Percentiles rank a stretch among this genome's conserved stretches.
These are phyloP conservation scores for Cottoperca gobio DNA, from an alignment of 2,797 vertebrate genomes.

Conservation along the genomic window DNA sequence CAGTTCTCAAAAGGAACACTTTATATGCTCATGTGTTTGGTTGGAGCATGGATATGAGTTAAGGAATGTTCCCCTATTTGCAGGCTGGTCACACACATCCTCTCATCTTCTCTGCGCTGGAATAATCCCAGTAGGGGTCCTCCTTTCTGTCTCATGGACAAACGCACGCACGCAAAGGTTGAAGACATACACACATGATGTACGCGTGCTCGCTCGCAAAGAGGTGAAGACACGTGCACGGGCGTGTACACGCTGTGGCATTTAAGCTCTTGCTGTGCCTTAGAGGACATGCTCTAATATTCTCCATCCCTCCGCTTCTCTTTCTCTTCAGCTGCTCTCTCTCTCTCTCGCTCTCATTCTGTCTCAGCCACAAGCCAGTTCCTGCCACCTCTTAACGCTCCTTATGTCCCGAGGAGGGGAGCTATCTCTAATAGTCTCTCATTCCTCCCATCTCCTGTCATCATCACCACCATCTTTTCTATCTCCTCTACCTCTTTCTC, in stretches of 20 bases:
- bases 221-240: conserved; percentile 2
- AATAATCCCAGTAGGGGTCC: conserved; percentile 69
- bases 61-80: conserved; percentile 64
- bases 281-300: conserved; percentile 79
- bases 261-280: conserved; percentile 76
- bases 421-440: conserved; percentile 63
- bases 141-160: conserved; percentile 48
- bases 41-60: conserved; percentile 40
- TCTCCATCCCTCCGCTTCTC: conserved; percentile 58
- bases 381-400: conserved; percentile 67
- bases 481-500: conserved; percentile 26
- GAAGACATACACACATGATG: not conserved
- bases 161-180: conserved; percentile 27
- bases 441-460: conserved; percentile 67
- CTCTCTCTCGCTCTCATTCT: conserved; percentile 59
- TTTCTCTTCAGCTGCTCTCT: conserved; percentile 53
- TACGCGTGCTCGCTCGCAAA: not conserved
- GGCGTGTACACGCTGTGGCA: conserved; percentile 67
- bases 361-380: conserved; percentile 71
- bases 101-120: conserved; percentile 65
- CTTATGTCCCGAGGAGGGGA: conserved; percentile 53
- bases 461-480: conserved; percentile 54
- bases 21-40: conserved; percentile 26
- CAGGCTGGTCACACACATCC: conserved; percentile 74
- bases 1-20: conserved; percentile 28